Base-by-base conservation (phyloP, 1,140 invertebrate species). In the Drosophila sechellia region DNA sequence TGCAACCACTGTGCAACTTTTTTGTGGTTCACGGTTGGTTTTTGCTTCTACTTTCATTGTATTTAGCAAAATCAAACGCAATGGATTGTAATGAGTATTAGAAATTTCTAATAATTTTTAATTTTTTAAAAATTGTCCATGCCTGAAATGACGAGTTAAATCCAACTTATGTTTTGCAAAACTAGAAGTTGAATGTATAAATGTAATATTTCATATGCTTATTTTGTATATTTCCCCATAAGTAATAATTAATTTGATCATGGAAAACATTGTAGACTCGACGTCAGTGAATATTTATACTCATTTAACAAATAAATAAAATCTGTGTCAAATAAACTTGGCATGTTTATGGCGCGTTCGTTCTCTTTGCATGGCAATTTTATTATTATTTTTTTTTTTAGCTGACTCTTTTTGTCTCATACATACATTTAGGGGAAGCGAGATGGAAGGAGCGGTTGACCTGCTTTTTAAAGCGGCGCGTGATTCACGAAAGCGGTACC, bases 301-400 rank as follows among this genome's bases (percentile, higher is more conserved):
- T 43, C 17, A 50, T 50, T 45, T 40, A 34, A 60, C 52, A 53
- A 43, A 39, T 42, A 46, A 53, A 74, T 60, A 48, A 57, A 66
- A 77, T 81, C 83, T 87, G 81, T 87, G 81, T 87, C 81, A 86
- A 86, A 81, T 86, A 79, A 79, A 79, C 74, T 81, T 81, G 81
- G 83, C 81, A 86, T 86, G 81, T 87, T 86, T 79, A 87, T 81
- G 69, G 61, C 61, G 34, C 68, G 79, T 81, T 86, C 68, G 79
- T 81, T 86, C 77, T 59, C 46, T 53, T 46, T 10, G 65, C 27
- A 54, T 45, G 39, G 34, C 40, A 58, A 53, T 63, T 50, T 57
- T 77, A 39, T 77, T 66, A 25, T 58, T 73, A 45, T 52, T 70
- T 8, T 34, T n/a, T n/a, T n/a, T 34, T 52, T 13, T 8, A 17